phyloP scores from a whole-genome alignment of 2,888 invertebrate species.

The Cataglyphis cursor region DNA sequence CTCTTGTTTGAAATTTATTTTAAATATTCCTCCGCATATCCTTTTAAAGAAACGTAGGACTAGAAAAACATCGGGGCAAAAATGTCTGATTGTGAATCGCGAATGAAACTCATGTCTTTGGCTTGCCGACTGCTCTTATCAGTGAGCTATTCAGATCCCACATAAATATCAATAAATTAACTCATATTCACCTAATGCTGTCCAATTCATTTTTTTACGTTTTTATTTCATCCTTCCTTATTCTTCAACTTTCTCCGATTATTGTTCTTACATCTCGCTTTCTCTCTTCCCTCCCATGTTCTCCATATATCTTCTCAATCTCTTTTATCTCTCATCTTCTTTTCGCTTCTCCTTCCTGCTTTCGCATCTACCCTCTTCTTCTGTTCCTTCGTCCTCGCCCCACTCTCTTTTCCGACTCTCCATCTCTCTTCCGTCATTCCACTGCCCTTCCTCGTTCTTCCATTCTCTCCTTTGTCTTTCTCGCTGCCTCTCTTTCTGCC shows the following conservation, averaged over 20 bases:
- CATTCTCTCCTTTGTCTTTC: constrained; percentile 50
- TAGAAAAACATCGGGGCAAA: not conserved
- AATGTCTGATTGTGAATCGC: not conserved
- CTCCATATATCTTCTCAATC: constrained; percentile 10
- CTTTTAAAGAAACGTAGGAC: not conserved
- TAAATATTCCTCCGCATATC: not conserved
- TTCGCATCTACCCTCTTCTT: constrained; percentile 16
- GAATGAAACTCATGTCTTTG: not conserved
- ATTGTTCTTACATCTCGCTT: constrained; percentile 9
- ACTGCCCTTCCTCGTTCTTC: constrained; percentile 57
- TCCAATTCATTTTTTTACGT: constrained; percentile 1
- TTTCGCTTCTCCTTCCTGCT: constrained; percentile 17
- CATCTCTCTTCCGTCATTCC: constrained; percentile 57
- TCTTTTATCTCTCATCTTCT: constrained; percentile 1
- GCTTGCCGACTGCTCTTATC: not conserved
- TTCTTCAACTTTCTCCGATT: constrained; percentile 31
- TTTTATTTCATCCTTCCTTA: constrained; percentile 48
- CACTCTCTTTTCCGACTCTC: constrained; percentile 45
- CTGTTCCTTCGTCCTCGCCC: constrained; percentile 32
- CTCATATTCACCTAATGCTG: not conserved
- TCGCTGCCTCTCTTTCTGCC: constrained; percentile 29
- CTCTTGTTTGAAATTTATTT: not conserved
- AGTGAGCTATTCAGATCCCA: not conserved
- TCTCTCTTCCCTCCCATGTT: constrained; percentile 12
- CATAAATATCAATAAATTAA: not conserved